Conservation (phyloP, 2,888 invertebrate species). For the Catocala nupta region DNA sequence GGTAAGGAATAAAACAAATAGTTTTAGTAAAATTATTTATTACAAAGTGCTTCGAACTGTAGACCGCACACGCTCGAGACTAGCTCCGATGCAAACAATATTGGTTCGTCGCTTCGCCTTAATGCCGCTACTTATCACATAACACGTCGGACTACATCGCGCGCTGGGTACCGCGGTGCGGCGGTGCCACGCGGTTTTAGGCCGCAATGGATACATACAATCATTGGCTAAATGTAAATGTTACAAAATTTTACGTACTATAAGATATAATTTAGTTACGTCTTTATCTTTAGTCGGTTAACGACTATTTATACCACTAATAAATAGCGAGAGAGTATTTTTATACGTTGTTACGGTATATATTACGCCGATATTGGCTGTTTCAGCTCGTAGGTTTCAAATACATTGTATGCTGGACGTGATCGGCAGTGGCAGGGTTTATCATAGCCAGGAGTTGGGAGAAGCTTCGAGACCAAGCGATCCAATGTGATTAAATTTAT, state of each 20-base stretch:
- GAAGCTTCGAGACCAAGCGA: too few relatives aligned
- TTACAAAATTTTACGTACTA: slow-evolving; percentile 18
- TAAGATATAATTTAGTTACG: background rate
- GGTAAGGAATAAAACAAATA: slow-evolving; percentile 27
- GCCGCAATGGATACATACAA: slow-evolving; percentile 4
- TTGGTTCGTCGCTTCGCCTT: slow-evolving; percentile 2
- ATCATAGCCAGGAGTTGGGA: too few relatives aligned
- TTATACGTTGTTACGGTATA: too few relatives aligned
- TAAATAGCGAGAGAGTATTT: background rate
- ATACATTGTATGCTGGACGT: too few relatives aligned
- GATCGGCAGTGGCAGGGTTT: too few relatives aligned
- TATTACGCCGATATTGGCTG: too few relatives aligned
- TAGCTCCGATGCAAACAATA: slow-evolving; percentile 20
- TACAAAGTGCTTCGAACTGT: slow-evolving; percentile 64
- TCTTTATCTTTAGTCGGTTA: slow-evolving; percentile 4
- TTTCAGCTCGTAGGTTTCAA: too few relatives aligned
- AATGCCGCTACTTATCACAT: background rate
- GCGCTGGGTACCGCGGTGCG: background rate
- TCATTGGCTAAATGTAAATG: slow-evolving; percentile 15
- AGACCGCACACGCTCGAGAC: slow-evolving; percentile 30
- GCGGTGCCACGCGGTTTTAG: slow-evolving; percentile 1
- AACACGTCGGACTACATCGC: background rate
- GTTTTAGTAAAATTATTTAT: slow-evolving; percentile 72
- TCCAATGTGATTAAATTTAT: too few relatives aligned
- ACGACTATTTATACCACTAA: background rate